Conservation (phyloP, 2,888 invertebrate species). For the Euplexia lucipara region DNA sequence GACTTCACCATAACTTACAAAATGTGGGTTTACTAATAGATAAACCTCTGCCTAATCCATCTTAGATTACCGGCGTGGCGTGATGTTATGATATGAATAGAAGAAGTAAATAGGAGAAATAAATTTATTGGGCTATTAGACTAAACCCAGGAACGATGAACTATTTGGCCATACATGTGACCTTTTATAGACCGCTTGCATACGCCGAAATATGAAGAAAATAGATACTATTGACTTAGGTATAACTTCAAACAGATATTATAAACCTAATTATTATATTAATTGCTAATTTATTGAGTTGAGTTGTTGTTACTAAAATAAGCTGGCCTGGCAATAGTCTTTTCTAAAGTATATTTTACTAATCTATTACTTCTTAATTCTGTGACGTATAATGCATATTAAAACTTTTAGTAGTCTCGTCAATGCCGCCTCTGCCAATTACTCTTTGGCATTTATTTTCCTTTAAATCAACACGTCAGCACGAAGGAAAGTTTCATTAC, state of each 20-base stretch:
- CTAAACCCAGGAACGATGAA: too few relatives aligned
- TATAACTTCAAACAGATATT: too few relatives aligned
- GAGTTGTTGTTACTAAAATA: slow-evolving; percentile 8
- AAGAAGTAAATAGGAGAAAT: too few relatives aligned
- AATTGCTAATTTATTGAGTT: slow-evolving; percentile 42
- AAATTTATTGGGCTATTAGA: too few relatives aligned
- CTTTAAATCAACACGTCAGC: slow-evolving; percentile 48
- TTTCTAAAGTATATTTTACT: background rate
- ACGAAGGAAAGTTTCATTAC: slow-evolving; percentile 55
- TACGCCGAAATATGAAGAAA: too few relatives aligned
- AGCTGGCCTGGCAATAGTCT: slow-evolving; percentile 8
- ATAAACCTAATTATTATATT: too few relatives aligned
- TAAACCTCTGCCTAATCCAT: too few relatives aligned
- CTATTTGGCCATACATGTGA: background rate
- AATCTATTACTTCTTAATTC: background rate
- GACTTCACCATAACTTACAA: too few relatives aligned
- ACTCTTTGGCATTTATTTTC: slow-evolving; percentile 48
- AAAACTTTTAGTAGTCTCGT: background rate
- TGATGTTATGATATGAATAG: too few relatives aligned
- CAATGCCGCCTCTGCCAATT: slow-evolving; percentile 31
- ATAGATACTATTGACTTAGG: too few relatives aligned
- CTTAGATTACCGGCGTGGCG: too few relatives aligned
- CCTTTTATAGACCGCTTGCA: slow-evolving; percentile 13
- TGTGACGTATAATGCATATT: background rate
- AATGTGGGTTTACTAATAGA: too few relatives aligned